These are phyloP conservation scores for Prenolepis imparis DNA, from an alignment of 2,888 invertebrate genomes.

Conservation along the genomic window DNA sequence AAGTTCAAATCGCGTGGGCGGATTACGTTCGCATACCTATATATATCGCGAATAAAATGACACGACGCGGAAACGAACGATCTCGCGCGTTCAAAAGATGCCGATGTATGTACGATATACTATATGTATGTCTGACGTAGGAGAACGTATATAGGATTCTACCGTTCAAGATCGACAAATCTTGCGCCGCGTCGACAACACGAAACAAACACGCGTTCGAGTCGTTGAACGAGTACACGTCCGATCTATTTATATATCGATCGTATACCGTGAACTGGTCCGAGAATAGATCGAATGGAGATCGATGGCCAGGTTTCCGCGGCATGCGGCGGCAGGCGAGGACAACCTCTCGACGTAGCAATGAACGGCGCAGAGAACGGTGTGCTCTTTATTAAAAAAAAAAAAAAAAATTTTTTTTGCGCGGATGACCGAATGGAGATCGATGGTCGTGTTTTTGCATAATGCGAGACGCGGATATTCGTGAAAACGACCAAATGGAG, in stretches of 20 bases:
- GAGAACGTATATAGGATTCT: conserved; percentile 52
- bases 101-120: not conserved
- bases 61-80: conserved; percentile 29
- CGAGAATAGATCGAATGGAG: conserved; percentile 72
- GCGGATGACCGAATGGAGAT: conserved; percentile 10
- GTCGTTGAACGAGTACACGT: conserved; percentile 68
- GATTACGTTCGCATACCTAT: conserved; percentile 43
- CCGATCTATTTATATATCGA: conserved; percentile 71
- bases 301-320: conserved; percentile 67
- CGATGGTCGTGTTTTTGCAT: conserved; percentile 61
- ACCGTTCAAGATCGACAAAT: conserved; percentile 75
- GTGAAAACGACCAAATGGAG: not conserved
- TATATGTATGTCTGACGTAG: not conserved
- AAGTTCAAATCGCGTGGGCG: conserved; percentile 50
- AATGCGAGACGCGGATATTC: conserved; percentile 29
- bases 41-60: conserved; percentile 12
- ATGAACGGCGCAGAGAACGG: not conserved
- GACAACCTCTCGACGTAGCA: conserved; percentile 27
- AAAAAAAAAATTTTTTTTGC: too few species aligned
- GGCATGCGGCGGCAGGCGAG: conserved; percentile 18
- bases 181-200: conserved; percentile 66
- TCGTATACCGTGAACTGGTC: conserved; percentile 57
- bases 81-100: not conserved
- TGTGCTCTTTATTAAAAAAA: too few species aligned
- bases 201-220: conserved; percentile 71